Percentiles rank a stretch among this genome's conserved stretches.
These are phyloP conservation scores for Paramuricea clavata DNA, from an alignment of 92 coral and sea anemone genomes.

Conservation along the genomic window DNA sequence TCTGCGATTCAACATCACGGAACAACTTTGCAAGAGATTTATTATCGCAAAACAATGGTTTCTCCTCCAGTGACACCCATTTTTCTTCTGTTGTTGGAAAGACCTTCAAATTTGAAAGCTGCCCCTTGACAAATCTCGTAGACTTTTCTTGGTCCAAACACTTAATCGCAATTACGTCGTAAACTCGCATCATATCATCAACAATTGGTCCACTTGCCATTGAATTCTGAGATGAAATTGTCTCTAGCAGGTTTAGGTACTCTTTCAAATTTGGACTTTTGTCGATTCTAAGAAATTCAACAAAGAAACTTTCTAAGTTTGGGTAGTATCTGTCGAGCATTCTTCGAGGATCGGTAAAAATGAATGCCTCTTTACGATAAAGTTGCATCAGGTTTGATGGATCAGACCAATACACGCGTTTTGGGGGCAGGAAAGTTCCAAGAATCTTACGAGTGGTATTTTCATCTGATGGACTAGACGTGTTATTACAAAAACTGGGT, in stretches of 20 bases:
- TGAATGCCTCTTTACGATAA: constrained; percentile 12
- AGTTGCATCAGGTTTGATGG: constrained; percentile 71
- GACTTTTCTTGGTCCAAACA: constrained; percentile 48
- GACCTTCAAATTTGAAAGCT: constrained; percentile 66
- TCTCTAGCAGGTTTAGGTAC: constrained; percentile 81
- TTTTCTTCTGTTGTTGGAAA: constrained; percentile 72
- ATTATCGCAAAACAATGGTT: constrained; percentile 79
- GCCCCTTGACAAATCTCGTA: constrained; percentile 55
- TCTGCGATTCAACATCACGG: constrained; percentile 20
- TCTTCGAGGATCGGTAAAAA: constrained; percentile 56
- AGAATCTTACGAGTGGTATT: not conserved
- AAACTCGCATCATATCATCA: constrained; percentile 71
- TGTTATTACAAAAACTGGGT: constrained; percentile 38
- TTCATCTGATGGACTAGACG: not conserved
- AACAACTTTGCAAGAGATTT: constrained; percentile 76
- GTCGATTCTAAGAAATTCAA: constrained; percentile 69
- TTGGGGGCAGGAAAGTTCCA: constrained; percentile 69
- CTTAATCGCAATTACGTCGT: constrained; percentile 77
- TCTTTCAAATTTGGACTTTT: constrained; percentile 82
- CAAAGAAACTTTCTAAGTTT: constrained; percentile 53
- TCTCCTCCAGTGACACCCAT: constrained; percentile 84
- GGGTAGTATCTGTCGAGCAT: constrained; percentile 68
- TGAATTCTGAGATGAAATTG: constrained; percentile 60
- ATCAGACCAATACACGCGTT: constrained; percentile 90
- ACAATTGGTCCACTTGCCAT: constrained; percentile 78